A percentile compares a stretch with the other conserved stretches of the same genome.
Conservation (phyloP, 2,888 invertebrate genomes). For the Patella caerulea region DNA sequence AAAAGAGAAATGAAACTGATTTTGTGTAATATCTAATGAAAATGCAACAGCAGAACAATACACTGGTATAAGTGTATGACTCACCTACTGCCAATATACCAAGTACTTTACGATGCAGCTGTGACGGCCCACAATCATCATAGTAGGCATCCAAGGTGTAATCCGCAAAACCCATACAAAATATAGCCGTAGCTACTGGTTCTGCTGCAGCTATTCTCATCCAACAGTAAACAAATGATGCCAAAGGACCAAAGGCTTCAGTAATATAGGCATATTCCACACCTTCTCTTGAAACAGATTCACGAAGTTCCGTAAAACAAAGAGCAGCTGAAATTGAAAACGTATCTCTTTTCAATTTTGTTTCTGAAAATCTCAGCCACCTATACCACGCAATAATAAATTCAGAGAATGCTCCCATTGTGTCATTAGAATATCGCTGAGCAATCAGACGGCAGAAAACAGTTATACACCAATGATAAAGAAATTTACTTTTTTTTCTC, state of each 20-base stretch:
- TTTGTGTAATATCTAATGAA: too few relatives aligned
- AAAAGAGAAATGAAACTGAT: too few relatives aligned
- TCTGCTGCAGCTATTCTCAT: conserved; percentile 63
- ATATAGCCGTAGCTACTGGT: conserved; percentile 50
- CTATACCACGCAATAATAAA: too few relatives aligned
- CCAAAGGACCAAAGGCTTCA: conserved; percentile 50
- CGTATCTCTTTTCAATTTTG: too few relatives aligned
- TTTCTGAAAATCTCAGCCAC: too few relatives aligned
- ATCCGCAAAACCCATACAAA: conserved; percentile 47
- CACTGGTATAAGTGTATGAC: conserved; percentile 21
- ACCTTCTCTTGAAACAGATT: conserved; percentile 47
- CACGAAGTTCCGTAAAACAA: conserved; percentile 51
- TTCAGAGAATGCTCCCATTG: too few relatives aligned
- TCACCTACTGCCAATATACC: conserved; percentile 58
- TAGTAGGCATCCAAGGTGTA: conserved; percentile 47
- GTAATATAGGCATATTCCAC: conserved; percentile 55
- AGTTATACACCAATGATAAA: too few relatives aligned
- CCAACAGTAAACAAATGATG: conserved; percentile 50
- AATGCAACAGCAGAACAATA: too few relatives aligned
- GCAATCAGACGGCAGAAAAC: too few relatives aligned
- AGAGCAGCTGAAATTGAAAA: conserved; percentile 61
- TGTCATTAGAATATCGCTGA: too few relatives aligned
- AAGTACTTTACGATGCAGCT: conserved; percentile 43
- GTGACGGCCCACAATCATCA: conserved; percentile 46
- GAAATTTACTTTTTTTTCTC: too few relatives aligned